These are phyloP conservation scores for Nibea albiflora DNA, from an alignment of 2,113 vertebrate species.

Conservation along the genomic window DNA sequence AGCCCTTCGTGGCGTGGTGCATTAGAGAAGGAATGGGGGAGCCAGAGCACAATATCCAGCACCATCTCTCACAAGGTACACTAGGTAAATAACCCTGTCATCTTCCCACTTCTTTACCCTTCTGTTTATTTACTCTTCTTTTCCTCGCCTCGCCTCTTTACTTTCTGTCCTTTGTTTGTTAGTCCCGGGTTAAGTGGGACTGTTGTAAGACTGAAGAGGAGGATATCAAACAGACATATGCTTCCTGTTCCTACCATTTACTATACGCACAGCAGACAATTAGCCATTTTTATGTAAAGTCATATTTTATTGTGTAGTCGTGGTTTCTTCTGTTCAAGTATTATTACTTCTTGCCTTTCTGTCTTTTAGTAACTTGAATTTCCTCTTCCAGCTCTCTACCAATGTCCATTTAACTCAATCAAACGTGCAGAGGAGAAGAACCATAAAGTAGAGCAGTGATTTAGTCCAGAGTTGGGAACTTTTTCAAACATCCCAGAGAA, in stretches of 20 bases:
- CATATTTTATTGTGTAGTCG: slow-evolving; percentile 5
- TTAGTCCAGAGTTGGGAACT: slow-evolving; percentile 67
- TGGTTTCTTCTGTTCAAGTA: neutral
- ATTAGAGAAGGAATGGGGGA: slow-evolving; percentile 80
- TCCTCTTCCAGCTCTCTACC: slow-evolving; percentile 24
- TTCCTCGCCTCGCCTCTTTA: slow-evolving; percentile 1
- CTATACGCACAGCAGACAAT: slow-evolving; percentile 21
- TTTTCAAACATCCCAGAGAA: slow-evolving; percentile 53
- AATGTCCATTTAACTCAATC: slow-evolving; percentile 44
- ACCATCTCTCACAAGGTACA: slow-evolving; percentile 61
- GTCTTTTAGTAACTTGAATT: slow-evolving; percentile 29
- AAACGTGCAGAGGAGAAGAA: slow-evolving; percentile 49
- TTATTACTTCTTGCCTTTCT: slow-evolving; percentile 22
- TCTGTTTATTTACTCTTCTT: slow-evolving; percentile 41
- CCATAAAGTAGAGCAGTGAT: slow-evolving; percentile 65
- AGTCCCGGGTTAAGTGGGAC: slow-evolving; percentile 11
- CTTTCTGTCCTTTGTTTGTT: slow-evolving; percentile 23
- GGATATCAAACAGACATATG: slow-evolving; percentile 7
- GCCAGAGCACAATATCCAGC: slow-evolving; percentile 65
- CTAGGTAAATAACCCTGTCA: slow-evolving; percentile 62
- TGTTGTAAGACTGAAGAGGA: slow-evolving; percentile 20
- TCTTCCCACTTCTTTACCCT: slow-evolving; percentile 32
- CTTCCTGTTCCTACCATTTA: slow-evolving; percentile 21
- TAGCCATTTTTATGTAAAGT: slow-evolving; percentile 30
- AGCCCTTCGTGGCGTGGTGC: slow-evolving; percentile 65